Conservation (phyloP, 2,888 invertebrate genomes). For the Zygaena filipendulae region DNA sequence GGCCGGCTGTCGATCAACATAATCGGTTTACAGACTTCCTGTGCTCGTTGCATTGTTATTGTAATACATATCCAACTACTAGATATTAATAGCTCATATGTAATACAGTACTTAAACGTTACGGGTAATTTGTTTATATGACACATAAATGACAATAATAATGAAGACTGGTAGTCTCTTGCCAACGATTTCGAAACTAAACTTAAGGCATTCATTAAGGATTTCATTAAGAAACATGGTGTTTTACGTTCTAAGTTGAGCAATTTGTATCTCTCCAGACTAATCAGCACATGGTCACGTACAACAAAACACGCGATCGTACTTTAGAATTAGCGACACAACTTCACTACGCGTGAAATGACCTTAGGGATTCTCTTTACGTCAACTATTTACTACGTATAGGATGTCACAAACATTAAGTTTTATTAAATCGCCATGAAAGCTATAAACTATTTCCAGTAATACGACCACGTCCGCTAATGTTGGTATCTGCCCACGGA, state of each 20-base stretch:
- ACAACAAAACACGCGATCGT: slow-evolving; percentile 16
- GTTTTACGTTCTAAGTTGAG: slow-evolving; percentile 29
- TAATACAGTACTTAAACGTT: slow-evolving; percentile 31
- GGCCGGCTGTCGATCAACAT: slow-evolving; percentile 54
- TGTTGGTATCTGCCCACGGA: too few relatives aligned
- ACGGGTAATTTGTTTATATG: slow-evolving; percentile 38
- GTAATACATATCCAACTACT: slow-evolving; percentile 50
- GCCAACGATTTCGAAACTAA: slow-evolving; percentile 30
- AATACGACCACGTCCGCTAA: too few relatives aligned
- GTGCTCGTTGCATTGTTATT: slow-evolving; percentile 56
- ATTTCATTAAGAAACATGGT: slow-evolving; percentile 30
- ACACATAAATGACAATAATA: slow-evolving; percentile 17
- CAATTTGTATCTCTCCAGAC: slow-evolving; percentile 28
- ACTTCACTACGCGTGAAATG: too few relatives aligned
- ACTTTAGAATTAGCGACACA: slow-evolving; percentile 9
- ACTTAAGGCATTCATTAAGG: slow-evolving; percentile 44
- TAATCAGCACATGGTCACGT: slow-evolving; percentile 27
- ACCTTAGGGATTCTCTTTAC: too few relatives aligned
- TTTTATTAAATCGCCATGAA: too few relatives aligned
- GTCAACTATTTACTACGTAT: too few relatives aligned
- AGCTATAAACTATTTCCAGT: too few relatives aligned
- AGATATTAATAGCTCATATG: slow-evolving; percentile 49
- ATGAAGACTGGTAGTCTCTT: slow-evolving; percentile 35
- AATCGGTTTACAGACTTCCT: slow-evolving; percentile 62
- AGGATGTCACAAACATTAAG: too few relatives aligned